A percentile compares a stretch with the other conserved stretches of the same genome.
Conservation (phyloP, 2,113 vertebrate genomes). For the Chionodraco myersi region DNA sequence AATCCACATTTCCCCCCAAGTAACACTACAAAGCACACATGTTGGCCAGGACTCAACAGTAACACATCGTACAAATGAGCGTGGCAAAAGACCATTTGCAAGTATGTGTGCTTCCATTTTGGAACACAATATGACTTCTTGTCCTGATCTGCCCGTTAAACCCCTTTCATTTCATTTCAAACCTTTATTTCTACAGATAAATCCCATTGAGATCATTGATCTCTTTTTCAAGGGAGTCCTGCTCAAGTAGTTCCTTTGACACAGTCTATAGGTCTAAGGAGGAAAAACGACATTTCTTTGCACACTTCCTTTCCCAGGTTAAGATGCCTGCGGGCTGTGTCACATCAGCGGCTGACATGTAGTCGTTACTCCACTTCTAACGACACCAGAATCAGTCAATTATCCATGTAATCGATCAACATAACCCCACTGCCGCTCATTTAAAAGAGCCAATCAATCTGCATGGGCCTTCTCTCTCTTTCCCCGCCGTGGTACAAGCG, state of each 20-base stretch:
- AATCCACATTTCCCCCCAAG: slow-evolving; percentile 35
- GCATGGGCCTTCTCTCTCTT: slow-evolving; percentile 42
- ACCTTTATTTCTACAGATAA: no score
- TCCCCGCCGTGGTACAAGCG: background rate
- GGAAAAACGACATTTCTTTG: slow-evolving; percentile 12
- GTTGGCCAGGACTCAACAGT: background rate
- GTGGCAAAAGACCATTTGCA: background rate
- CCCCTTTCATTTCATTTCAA: no score
- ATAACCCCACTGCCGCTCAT: slow-evolving; percentile 67
- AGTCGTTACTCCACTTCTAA: slow-evolving; percentile 68
- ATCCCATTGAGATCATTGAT: no score
- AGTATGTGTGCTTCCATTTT: slow-evolving; percentile 2
- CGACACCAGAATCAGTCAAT: slow-evolving; percentile 76
- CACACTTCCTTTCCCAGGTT: slow-evolving; percentile 22
- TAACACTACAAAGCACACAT: slow-evolving; percentile 20
- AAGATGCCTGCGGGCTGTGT: slow-evolving; percentile 50
- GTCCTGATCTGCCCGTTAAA: background rate
- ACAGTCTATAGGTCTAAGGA: background rate
- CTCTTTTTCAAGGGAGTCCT: no score
- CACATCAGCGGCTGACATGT: slow-evolving; percentile 53
- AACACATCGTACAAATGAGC: background rate
- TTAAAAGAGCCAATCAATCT: slow-evolving; percentile 75
- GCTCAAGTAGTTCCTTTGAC: background rate
- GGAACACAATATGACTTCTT: background rate
- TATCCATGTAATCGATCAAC: slow-evolving; percentile 75